Evolutionary conservation across 2,888 invertebrate species (phyloP), one percentile per base, ranked within the genome.

Genomic region (Drosophila falleni): DNA sequence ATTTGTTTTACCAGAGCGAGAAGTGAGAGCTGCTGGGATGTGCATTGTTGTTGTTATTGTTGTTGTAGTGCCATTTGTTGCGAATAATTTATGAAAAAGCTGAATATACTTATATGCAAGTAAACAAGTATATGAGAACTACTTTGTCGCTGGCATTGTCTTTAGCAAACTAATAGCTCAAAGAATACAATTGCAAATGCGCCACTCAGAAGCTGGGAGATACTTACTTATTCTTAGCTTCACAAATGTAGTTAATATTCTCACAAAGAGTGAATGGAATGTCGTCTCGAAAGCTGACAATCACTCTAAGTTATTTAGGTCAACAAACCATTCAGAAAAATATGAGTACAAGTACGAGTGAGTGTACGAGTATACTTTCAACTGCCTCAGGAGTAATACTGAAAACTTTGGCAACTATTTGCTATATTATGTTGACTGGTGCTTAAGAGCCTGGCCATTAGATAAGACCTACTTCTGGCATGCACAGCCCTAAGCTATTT

Each of bases 31-130:
- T 49, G 31, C 15, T 8, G 35, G 13, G 1, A 42, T 9, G 16
- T 42, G 54, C 42, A 42, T 55, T 55, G 54, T 23, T 23, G 3
- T 23, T 23, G 23, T 23, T 23, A 3, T 23, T 23, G 23, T 4
- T 23, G 23, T 68, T 64, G 54, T 66, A 64, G 50, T 46, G 77
- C 81, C 73, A 80, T 86, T 83, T 83, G 65, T 73, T 66, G 65
- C 73, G 69, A 80, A 83, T 83, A 83, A 87, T 83, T 83, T 87
- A 89, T 87, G 78, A 71, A 81, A 42, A 81, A 64, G 42, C 61
- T 56, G 49, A 53, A 68, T 72, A 54, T 56, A 56, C 63, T 19
- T 19, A 39, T 9, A 15, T 15, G 15, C 10, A 1, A 11, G 35
- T 37, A n/a, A 5, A 39, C 15, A 26, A 19, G n/a, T 37, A 37